These are phyloP conservation scores for Thunnus maccoyii DNA, from an alignment of 2,113 vertebrate genomes.

Conservation along the genomic window DNA sequence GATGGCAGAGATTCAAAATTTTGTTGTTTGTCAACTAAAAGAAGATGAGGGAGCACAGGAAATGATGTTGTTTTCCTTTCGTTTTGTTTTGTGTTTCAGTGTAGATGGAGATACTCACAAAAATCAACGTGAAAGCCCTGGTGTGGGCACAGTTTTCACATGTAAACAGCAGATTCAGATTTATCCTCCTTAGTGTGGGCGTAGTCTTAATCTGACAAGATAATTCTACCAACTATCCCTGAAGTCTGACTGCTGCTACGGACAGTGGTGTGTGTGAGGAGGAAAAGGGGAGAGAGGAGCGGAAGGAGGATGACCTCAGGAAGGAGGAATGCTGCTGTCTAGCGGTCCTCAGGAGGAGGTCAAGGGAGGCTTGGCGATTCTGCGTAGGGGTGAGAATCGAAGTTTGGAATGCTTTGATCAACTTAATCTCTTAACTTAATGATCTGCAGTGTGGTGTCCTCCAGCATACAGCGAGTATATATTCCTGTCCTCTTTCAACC, in stretches of 20 bases:
- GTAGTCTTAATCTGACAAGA: conserved; percentile 7
- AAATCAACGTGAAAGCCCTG: not conserved
- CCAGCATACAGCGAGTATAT: not conserved
- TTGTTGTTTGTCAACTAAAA: not conserved
- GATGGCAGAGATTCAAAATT: not conserved
- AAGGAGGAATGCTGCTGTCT: conserved; percentile 53
- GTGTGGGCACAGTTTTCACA: not conserved
- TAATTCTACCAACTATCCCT: conserved; percentile 6
- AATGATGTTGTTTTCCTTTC: not conserved
- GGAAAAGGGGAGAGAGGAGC: conserved; percentile 11
- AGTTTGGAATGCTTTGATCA: conserved; percentile 20
- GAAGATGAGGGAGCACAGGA: not conserved
- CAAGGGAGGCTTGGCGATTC: conserved; percentile 43
- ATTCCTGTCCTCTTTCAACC: not conserved
- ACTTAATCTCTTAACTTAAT: conserved; percentile 1
- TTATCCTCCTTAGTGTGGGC: not conserved
- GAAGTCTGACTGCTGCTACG: conserved; percentile 16
- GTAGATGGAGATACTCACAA: not conserved
- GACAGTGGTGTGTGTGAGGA: conserved; percentile 7
- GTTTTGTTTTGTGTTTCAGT: not conserved
- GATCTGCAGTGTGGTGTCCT: not conserved
- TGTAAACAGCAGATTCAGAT: not conserved
- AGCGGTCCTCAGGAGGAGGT: conserved; percentile 36
- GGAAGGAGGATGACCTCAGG: conserved; percentile 42
- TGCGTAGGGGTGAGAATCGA: not conserved